Evolutionary conservation across 1,140 invertebrate species (phyloP).

Genomic region (Brachionus asplanchnoidis): DNA sequence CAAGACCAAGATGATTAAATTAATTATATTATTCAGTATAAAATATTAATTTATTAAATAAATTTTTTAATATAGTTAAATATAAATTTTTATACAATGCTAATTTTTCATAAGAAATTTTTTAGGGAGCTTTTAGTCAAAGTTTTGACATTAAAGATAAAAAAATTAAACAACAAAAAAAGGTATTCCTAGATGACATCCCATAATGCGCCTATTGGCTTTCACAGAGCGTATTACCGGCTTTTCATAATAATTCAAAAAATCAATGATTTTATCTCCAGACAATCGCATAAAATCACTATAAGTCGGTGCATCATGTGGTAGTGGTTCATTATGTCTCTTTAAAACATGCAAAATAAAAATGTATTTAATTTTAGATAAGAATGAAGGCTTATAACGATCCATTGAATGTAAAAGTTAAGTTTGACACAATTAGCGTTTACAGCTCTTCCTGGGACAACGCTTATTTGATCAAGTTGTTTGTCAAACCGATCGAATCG

Average conservation of each 20-base stretch:
- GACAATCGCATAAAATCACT: not conserved
- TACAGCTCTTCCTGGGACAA: not conserved
- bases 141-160: not conserved
- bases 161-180: not conserved
- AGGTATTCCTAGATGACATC: not conserved
- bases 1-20: no score
- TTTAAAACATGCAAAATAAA: not conserved
- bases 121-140: no score
- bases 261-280: not conserved
- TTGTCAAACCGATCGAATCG: no score
- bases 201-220: not conserved
- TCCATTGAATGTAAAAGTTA: not conserved
- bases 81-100: no score
- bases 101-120: no score
- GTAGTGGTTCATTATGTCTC: not conserved
- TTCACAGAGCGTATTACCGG: not conserved
- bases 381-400: not conserved
- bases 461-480: no score
- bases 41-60: no score
- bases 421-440: not conserved
- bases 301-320: not conserved
- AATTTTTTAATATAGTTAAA: no score
- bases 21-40: no score
- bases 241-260: not conserved
- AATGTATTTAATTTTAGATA: not conserved